phyloP scores from a whole-genome alignment of 2,888 invertebrate species.

The Cataglyphis altisquamis region DNA sequence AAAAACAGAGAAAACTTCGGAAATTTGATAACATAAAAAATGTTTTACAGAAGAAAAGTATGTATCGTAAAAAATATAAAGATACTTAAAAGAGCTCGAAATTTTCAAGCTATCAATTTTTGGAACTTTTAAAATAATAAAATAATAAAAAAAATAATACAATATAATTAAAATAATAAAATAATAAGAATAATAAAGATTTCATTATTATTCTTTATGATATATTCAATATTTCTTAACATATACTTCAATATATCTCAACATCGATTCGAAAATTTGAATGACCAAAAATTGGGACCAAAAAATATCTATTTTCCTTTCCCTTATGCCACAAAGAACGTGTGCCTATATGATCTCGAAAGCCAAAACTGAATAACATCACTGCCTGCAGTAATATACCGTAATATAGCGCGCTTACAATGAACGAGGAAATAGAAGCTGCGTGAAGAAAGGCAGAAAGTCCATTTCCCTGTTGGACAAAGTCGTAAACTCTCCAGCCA shows the following conservation, averaged over 20 bases:
- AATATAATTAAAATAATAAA: background rate
- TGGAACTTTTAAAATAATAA: background rate
- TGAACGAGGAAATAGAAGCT: background rate
- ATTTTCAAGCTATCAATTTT: background rate
- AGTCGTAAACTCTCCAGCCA: constrained; percentile 58
- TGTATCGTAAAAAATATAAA: background rate
- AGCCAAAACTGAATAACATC: constrained; percentile 3
- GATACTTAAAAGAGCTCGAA: background rate
- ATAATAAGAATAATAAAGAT: background rate
- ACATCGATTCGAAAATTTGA: background rate
- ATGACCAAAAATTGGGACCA: background rate
- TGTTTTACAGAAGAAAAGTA: background rate
- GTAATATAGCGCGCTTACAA: constrained; percentile 35
- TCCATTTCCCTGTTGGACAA: constrained; percentile 27
- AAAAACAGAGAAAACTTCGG: background rate
- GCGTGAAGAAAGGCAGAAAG: constrained; percentile 37
- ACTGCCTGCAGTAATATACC: constrained; percentile 11
- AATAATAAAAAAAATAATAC: background rate
- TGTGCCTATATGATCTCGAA: background rate
- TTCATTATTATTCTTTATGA: too few species aligned
- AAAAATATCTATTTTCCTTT: background rate
- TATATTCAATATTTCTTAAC: background rate
- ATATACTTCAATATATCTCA: background rate
- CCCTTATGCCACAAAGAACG: background rate
- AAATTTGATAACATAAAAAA: background rate